Percentiles rank a stretch among this genome's conserved stretches.
Conservation (phyloP, 2,797 vertebrate species). For the Darevskia nairensis region DNA sequence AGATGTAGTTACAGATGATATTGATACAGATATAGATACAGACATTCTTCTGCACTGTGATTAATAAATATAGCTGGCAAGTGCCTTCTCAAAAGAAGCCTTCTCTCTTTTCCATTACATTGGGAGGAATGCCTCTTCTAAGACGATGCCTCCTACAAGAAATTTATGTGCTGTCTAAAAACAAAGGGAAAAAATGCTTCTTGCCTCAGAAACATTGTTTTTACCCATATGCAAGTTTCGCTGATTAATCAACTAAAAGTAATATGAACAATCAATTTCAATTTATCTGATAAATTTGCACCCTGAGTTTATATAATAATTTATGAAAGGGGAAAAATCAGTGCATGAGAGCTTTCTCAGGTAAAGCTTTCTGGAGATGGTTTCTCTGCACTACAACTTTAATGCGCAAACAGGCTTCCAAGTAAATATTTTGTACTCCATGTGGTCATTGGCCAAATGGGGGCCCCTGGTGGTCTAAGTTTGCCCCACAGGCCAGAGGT, state of each 20-base stretch:
- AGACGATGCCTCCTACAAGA: not conserved
- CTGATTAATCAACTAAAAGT: not conserved
- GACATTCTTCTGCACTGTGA: too few relatives aligned
- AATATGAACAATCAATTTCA: not conserved
- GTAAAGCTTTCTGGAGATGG: not conserved
- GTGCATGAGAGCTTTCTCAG: not conserved
- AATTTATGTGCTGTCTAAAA: not conserved
- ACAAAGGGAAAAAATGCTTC: not conserved
- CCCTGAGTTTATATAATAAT: not conserved
- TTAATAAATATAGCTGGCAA: not conserved
- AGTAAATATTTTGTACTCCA: not conserved
- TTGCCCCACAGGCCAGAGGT: too few relatives aligned
- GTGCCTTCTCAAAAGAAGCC: not conserved
- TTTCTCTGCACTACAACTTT: too few relatives aligned
- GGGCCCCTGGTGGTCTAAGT: too few relatives aligned
- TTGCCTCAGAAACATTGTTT: not conserved
- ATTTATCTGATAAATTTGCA: not conserved
- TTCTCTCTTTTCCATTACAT: not conserved
- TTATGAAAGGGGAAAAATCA: not conserved
- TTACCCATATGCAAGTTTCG: not conserved
- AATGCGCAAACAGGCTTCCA: too few relatives aligned
- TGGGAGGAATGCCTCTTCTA: not conserved
- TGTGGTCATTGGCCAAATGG: not conserved
- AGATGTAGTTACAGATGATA: too few relatives aligned
- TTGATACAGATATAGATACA: too few relatives aligned